Conservation (phyloP, 2,797 vertebrate species). For the Gadopsis bispinosus region DNA sequence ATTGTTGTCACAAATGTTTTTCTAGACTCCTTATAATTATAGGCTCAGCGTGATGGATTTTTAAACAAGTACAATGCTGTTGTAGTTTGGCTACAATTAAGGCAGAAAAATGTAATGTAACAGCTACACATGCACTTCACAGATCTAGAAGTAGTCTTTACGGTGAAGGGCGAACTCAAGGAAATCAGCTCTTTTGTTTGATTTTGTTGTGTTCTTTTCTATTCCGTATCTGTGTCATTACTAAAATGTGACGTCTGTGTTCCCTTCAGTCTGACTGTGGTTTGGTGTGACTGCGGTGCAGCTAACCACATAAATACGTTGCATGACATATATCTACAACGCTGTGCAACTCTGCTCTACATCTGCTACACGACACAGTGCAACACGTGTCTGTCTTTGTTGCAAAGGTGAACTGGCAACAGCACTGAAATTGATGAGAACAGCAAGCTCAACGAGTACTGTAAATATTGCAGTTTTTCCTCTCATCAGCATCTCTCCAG, state of each 20-base stretch:
- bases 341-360: too few species aligned
- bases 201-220: background rate
- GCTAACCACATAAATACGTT: background rate
- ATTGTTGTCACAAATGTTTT: constrained; percentile 1
- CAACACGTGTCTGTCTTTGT: background rate
- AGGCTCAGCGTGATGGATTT: background rate
- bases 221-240: background rate
- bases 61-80: background rate
- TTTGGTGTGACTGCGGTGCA: background rate
- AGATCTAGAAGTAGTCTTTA: background rate
- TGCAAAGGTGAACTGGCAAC: background rate
- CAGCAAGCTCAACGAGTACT: background rate
- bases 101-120: background rate
- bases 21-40: background rate
- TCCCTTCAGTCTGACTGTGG: background rate
- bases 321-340: too few species aligned
- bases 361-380: background rate
- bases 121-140: too few species aligned
- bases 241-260: background rate
- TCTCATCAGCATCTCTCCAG: background rate
- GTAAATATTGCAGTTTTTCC: background rate
- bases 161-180: background rate
- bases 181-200: background rate
- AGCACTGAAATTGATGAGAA: background rate
- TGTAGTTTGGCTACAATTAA: background rate